Evolutionary conservation across 2,888 invertebrate species (phyloP).

Genomic region (Achlya flavicornis): DNA sequence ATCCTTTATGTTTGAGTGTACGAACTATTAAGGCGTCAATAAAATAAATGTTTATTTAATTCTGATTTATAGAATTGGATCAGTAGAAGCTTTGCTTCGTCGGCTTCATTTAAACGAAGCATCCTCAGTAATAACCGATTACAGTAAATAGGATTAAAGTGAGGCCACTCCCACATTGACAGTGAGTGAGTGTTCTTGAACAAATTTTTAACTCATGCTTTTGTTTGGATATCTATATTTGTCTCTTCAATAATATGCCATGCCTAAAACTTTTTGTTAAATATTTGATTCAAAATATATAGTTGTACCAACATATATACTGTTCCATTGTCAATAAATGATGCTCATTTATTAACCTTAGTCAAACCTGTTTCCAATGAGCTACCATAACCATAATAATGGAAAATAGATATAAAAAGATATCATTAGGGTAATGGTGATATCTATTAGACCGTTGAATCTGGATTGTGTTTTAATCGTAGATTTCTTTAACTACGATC

Average conservation of each 20-base stretch:
- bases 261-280: too few relatives aligned
- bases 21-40: neutral
- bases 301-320: too few relatives aligned
- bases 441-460: too few relatives aligned
- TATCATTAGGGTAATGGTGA: too few relatives aligned
- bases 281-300: too few relatives aligned
- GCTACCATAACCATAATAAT: neutral
- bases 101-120: constrained; percentile 1
- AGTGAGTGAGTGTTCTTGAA: neutral
- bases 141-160: constrained; percentile 5
- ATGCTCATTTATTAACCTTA: neutral
- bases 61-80: neutral
- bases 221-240: too few relatives aligned
- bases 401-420: too few relatives aligned
- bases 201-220: too few relatives aligned
- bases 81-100: neutral
- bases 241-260: too few relatives aligned
- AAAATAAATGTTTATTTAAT: neutral
- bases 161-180: neutral
- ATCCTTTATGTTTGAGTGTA: neutral
- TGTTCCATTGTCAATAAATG: neutral
- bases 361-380: neutral
- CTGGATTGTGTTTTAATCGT: too few relatives aligned
- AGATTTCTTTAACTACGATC: too few relatives aligned
- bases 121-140: constrained; percentile 5